phyloP scores from a whole-genome alignment of 1,140 invertebrate species.

The Ceratina calcarata region DNA sequence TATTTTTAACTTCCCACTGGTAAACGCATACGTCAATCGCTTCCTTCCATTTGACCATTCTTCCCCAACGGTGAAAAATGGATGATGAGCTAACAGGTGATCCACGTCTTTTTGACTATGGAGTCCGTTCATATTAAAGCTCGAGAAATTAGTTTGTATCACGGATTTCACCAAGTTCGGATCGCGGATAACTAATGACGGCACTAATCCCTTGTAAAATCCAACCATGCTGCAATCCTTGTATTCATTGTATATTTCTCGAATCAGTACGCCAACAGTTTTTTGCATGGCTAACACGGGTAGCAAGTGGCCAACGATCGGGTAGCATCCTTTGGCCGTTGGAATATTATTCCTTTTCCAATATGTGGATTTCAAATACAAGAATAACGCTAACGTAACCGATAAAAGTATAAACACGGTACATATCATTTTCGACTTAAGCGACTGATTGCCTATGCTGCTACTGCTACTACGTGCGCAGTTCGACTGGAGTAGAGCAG shows the following conservation, averaged over 20 bases:
- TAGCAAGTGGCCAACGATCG: constrained; percentile 65
- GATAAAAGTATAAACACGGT: background rate
- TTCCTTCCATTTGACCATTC: constrained; percentile 51
- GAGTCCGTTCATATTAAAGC: constrained; percentile 55
- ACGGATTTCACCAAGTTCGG: constrained; percentile 68
- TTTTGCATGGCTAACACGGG: constrained; percentile 33
- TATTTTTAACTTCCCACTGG: constrained; percentile 52
- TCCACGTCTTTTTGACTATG: constrained; percentile 38
- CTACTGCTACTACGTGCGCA: too few species aligned
- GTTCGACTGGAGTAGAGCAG: too few species aligned
- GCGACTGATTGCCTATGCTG: too few species aligned
- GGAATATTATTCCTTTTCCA: constrained; percentile 78
- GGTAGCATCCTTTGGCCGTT: constrained; percentile 59
- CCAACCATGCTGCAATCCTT: constrained; percentile 63
- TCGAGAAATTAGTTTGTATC: constrained; percentile 68
- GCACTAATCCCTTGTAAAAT: constrained; percentile 58
- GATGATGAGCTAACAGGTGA: constrained; percentile 63
- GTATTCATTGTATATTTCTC: constrained; percentile 49
- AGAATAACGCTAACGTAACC: background rate
- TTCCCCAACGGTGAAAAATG: constrained; percentile 66
- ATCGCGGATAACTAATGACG: constrained; percentile 68
- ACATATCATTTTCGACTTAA: background rate
- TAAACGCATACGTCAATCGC: constrained; percentile 47
- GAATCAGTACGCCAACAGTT: constrained; percentile 31
- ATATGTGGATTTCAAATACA: constrained; percentile 69